phyloP scores from a whole-genome alignment of 2,888 invertebrate species.

The Anorthoa munda region DNA sequence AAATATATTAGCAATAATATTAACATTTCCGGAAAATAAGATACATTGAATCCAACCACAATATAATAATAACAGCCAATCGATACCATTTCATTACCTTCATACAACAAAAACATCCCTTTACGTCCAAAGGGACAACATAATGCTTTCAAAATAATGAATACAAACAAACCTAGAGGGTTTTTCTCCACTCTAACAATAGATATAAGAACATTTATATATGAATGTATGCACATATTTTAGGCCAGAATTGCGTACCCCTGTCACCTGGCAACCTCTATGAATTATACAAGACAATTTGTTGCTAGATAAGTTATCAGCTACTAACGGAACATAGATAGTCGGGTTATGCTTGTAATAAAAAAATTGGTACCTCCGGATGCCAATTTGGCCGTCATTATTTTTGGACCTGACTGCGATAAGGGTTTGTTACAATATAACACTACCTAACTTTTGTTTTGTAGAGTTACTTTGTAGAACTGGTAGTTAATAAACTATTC shows the following conservation, averaged over 20 bases:
- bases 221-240: slow-evolving; percentile 81
- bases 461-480: neutral
- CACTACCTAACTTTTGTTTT: neutral
- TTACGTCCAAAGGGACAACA: slow-evolving; percentile 67
- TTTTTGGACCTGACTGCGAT: slow-evolving; percentile 14
- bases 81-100: slow-evolving; percentile 62
- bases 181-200: slow-evolving; percentile 69
- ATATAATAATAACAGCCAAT: slow-evolving; percentile 28
- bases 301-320: slow-evolving; percentile 81
- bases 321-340: slow-evolving; percentile 71
- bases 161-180: slow-evolving; percentile 67
- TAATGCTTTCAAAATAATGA: slow-evolving; percentile 81
- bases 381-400: slow-evolving; percentile 51
- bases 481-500: neutral
- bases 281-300: slow-evolving; percentile 86
- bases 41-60: slow-evolving; percentile 38
- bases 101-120: slow-evolving; percentile 57
- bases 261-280: slow-evolving; percentile 82
- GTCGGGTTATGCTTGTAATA: slow-evolving; percentile 40
- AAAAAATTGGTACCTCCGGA: slow-evolving; percentile 26
- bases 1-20: no score
- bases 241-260: slow-evolving; percentile 77
- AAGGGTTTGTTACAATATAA: slow-evolving; percentile 23
- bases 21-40: slow-evolving; percentile 7
- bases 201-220: slow-evolving; percentile 62